Base-by-base conservation (phyloP, 2,888 invertebrate species). In the Rhamphomyia laevipes region DNA sequence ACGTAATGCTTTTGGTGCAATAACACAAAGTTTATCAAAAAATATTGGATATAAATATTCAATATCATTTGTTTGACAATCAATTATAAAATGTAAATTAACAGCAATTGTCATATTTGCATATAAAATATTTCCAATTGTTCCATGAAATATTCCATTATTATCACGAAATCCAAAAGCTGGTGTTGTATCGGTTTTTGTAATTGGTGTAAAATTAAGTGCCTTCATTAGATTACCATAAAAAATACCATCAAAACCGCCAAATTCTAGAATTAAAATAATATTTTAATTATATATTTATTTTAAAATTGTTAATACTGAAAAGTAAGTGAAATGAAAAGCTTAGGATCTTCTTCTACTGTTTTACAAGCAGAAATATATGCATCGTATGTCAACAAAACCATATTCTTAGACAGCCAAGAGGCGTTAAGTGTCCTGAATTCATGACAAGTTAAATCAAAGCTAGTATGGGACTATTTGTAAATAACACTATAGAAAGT, bases 241-340 rank as follows among this genome's bases (percentile, higher is more conserved):
- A 2, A 71, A 55, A 3, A 64, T 55, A 2, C 70, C 71, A 51
- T 73, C 72, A 2, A 67, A 55, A 3, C 69, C 71, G 15, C 60
- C 61, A 47, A 61, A 35, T 13, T n/a, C 35, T 35, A n/a, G 4
- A 35, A 35, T n/a, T 10, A n/a, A 35, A 5, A n/a, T 7, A 35
- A n/a, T 35, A 2, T n/a, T n/a, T 33, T 33, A 21, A 21, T 21
- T 21, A 4, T 21, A n/a, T n/a, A n/a, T n/a, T n/a, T n/a, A n/a
- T n/a, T n/a, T n/a, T n/a, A n/a, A n/a, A n/a, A n/a, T n/a, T n/a
- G n/a, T n/a, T n/a, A n/a, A n/a, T n/a, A n/a, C n/a, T n/a, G n/a
- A n/a, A n/a, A n/a, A n/a, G n/a, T n/a, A n/a, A n/a, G n/a, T n/a
- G n/a, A n/a, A n/a, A n/a, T n/a, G n/a, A n/a, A n/a, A n/a, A n/a